Evolutionary conservation across 1,140 invertebrate genomes (phyloP).

Genomic region (Lycorma delicatula): DNA sequence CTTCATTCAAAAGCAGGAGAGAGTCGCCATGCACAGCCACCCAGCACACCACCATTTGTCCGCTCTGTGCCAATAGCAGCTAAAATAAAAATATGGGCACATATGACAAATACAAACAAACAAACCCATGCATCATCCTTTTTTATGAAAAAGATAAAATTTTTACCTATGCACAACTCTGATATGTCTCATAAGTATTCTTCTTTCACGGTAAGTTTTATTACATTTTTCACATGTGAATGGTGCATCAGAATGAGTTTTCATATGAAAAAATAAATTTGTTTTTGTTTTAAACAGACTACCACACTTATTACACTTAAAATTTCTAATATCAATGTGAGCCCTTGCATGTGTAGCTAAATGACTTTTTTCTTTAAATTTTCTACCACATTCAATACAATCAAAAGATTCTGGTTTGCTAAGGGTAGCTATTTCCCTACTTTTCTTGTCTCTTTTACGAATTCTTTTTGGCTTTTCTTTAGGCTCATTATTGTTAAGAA

Average conservation of each 20-base stretch:
- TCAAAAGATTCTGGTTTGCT: conserved; percentile 23
- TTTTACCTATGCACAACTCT: conserved; percentile 15
- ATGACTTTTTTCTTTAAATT: conserved; percentile 34
- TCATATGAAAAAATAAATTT: conserved; percentile 14
- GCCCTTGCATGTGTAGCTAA: conserved; percentile 30
- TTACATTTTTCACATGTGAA: conserved; percentile 15
- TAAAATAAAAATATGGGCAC: no score
- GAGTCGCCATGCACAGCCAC: no score
- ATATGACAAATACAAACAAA: no score
- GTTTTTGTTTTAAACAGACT: conserved; percentile 13
- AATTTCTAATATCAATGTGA: conserved; percentile 31
- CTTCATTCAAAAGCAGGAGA: no score
- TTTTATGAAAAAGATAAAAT: not conserved
- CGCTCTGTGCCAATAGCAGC: no score
- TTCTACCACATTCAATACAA: conserved; percentile 32
- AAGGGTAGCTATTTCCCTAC: not conserved
- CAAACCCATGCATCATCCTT: no score
- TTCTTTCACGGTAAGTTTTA: conserved; percentile 14
- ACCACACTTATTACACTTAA: conserved; percentile 15
- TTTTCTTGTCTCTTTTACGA: not conserved
- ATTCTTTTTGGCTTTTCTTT: not conserved
- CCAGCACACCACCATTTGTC: no score
- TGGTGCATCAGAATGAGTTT: conserved; percentile 13
- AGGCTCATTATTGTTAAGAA: not conserved
- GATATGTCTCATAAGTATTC: conserved; percentile 13